A percentile compares a stretch with the other conserved stretches of the same genome.
Conservation (phyloP, 2,113 vertebrate genomes). For the Myocastor coypus region DNA sequence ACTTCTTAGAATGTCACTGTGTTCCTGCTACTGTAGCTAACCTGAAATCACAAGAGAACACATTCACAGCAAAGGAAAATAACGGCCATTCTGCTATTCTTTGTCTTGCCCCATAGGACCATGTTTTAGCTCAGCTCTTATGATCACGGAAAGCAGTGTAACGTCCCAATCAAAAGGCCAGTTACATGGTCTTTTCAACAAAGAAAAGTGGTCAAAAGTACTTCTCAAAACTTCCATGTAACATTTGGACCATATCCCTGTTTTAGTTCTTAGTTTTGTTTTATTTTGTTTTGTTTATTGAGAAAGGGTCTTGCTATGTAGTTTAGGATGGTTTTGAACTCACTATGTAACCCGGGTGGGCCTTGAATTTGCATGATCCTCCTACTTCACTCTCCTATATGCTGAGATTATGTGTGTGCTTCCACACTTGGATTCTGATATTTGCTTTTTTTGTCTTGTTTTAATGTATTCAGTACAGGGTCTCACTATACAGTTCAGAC, state of each 20-base stretch:
- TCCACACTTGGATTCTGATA: not conserved
- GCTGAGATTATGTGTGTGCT: not conserved
- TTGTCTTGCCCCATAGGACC: not conserved
- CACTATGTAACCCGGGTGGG: not conserved
- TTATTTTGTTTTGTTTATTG: not conserved
- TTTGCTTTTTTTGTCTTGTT: not conserved
- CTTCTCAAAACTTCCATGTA: constrained; percentile 18
- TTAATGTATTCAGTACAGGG: too few species aligned
- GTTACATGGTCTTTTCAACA: too few species aligned
- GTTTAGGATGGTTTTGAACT: not conserved
- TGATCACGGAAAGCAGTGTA: not conserved
- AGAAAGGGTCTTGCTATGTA: not conserved
- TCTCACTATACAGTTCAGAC: too few species aligned
- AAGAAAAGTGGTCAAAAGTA: not conserved
- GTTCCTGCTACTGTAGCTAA: constrained; percentile 51
- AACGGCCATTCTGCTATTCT: not conserved
- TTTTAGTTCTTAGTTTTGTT: not conserved
- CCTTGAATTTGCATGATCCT: not conserved
- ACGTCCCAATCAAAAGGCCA: too few species aligned
- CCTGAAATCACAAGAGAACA: constrained; percentile 73
- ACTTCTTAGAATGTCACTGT: constrained; percentile 45
- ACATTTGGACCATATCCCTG: not conserved
- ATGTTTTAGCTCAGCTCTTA: not conserved
- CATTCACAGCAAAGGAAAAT: constrained; percentile 22
- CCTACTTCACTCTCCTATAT: not conserved